Conservation (phyloP, 2,113 vertebrate genomes). For the Lampris incognitus region DNA sequence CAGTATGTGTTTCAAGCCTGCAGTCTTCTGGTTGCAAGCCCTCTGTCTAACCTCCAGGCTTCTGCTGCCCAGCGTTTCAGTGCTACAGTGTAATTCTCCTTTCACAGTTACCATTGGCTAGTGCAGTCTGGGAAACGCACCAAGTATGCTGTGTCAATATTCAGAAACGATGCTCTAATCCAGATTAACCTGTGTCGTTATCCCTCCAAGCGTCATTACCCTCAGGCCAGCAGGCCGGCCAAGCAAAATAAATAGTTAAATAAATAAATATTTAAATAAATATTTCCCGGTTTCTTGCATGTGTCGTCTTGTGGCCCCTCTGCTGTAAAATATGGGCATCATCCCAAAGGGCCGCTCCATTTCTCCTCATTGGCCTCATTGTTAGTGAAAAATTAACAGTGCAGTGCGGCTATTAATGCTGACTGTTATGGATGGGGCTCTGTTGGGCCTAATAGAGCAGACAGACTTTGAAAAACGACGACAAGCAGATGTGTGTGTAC, state of each 20-base stretch:
- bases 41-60: no score
- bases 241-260: no score
- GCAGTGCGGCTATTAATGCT: conserved; percentile 13
- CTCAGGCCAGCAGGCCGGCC: background rate
- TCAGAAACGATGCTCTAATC: conserved; percentile 1
- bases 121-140: background rate
- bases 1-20: no score
- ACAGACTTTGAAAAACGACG: background rate
- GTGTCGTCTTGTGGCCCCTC: background rate
- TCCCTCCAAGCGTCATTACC: background rate
- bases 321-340: conserved; percentile 8
- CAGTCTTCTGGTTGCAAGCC: no score
- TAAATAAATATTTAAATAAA: no score
- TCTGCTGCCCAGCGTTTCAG: no score
- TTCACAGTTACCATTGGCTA: background rate
- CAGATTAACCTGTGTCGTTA: conserved; percentile 19
- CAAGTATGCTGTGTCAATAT: background rate
- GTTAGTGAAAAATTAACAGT: conserved; percentile 26
- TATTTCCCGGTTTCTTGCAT: no score
- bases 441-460: conserved; percentile 19
- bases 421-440: conserved; percentile 25
- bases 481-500: background rate
- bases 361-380: conserved; percentile 29
- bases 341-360: conserved; percentile 11
- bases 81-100: background rate